A percentile compares a stretch with the other conserved stretches of the same genome.
These are phyloP conservation scores for Oenanthe melanoleuca DNA, from an alignment of 2,113 vertebrate species.

Conservation along the genomic window DNA sequence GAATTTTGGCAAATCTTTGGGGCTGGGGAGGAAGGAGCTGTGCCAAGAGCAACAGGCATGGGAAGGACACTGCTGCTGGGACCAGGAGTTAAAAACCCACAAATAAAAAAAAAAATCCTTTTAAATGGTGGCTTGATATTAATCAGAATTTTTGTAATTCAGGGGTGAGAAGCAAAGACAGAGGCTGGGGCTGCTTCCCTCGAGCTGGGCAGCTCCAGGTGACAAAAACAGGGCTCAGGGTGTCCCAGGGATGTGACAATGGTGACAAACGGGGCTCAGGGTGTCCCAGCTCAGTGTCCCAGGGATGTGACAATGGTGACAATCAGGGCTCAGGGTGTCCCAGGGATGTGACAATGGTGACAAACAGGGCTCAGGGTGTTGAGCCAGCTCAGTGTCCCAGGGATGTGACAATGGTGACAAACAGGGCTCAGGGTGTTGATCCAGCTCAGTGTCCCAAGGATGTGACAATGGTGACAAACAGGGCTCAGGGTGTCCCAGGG, in stretches of 20 bases:
- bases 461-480: background rate
- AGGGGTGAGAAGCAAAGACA: background rate
- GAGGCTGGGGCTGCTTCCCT: background rate
- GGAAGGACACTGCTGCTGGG: background rate
- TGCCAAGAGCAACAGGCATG: slow-evolving; percentile 22
- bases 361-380: too few relatives aligned
- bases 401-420: too few relatives aligned
- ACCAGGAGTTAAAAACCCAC: background rate
- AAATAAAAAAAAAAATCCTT: background rate
- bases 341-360: too few relatives aligned
- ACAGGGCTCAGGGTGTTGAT: too few relatives aligned
- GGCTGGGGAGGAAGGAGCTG: background rate
- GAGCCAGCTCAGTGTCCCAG: too few relatives aligned
- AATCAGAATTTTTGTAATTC: background rate
- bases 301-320: background rate
- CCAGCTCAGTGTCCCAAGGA: background rate
- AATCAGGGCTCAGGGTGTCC: background rate
- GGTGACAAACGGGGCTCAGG: background rate
- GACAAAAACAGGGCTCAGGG: background rate
- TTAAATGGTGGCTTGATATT: background rate
- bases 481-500: too few relatives aligned
- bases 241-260: background rate
- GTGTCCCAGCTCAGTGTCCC: too few relatives aligned
- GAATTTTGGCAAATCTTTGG: background rate
- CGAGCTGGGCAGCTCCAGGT: background rate